A percentile compares a stretch with the other conserved stretches of the same genome.
phyloP scores from a whole-genome alignment of 2,888 invertebrate species.

The Operophtera brumata region DNA sequence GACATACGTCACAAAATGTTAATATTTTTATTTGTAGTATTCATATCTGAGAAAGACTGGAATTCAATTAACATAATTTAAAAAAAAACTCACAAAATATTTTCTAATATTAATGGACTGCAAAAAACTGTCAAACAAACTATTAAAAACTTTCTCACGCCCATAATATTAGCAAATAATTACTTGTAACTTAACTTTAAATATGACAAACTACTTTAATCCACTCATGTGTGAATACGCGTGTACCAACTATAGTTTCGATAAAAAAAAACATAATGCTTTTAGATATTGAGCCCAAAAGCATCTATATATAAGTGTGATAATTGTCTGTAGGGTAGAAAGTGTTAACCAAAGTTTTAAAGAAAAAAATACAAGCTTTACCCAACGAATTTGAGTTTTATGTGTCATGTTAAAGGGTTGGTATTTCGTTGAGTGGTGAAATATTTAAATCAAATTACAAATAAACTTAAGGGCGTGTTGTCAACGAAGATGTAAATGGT shows the following conservation, averaged over 20 bases:
- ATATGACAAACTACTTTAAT: conserved; percentile 73
- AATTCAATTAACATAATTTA: too few species aligned
- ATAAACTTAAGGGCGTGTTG: conserved; percentile 69
- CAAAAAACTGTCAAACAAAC: conserved; percentile 7
- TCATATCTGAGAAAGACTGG: too few species aligned
- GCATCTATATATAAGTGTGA: background rate
- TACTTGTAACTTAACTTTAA: conserved; percentile 63
- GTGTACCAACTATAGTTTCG: conserved; percentile 51
- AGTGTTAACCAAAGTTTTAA: too few species aligned
- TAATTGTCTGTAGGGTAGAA: background rate
- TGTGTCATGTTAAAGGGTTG: background rate
- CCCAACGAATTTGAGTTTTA: background rate
- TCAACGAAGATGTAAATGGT: conserved; percentile 64
- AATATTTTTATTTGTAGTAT: too few species aligned
- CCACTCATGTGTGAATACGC: conserved; percentile 70
- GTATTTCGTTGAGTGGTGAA: background rate
- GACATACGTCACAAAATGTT: too few species aligned
- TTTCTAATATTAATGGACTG: conserved; percentile 13
- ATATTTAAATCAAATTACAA: conserved; percentile 54
- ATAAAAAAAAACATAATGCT: conserved; percentile 36
- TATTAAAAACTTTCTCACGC: conserved; percentile 60
- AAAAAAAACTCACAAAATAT: too few species aligned
- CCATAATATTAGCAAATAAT: conserved; percentile 63
- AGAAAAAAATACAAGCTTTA: background rate
- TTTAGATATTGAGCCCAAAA: conserved; percentile 28